Evolutionary conservation across 2,888 invertebrate species (phyloP), one percentile per base, ranked within the genome.

Genomic region (Trissolcus japonicus): DNA sequence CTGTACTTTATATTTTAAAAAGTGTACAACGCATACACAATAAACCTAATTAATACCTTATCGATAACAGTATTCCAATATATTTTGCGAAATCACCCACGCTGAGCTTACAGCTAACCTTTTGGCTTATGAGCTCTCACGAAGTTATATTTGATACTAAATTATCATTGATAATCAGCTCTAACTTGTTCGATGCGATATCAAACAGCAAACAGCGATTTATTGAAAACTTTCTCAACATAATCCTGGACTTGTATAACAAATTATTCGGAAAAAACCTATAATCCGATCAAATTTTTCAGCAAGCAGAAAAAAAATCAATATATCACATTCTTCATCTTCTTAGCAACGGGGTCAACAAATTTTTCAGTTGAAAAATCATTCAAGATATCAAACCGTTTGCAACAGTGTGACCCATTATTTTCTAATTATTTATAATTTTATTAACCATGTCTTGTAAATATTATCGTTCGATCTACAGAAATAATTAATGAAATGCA

Each of bases 41-140:
- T 43, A 35, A 21, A 41, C 57, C 21, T 66, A 66, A 66, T 66
- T 66, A 66, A 57, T 46, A 16, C 56, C 51, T 21, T 57, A 66
- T 66, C 66, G 66, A 66, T 66, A 56, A 51, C 11, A 16, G 51
- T 25, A 66, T 21, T 25, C 40, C 41, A 57, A 66, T 51, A 66
- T 51, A 66, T 66, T 66, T 66, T 66, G 21, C 41, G 48, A 17
- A 41, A 25, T 57, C 50, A 66, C 66, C 21, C 51, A 21, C 51
- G 7, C 46, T 16, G 25, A n/a, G 35, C 48, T n/a, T 41, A 46
- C 14, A n/a, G 35, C 48, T n/a, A 54, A 46, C 40, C 40, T 66
- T 66, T 57, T 41, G 50, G 50, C 56, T 56, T 60, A 50, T 56
- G 40, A 50, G 19, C 50, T 48, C 50, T 48, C 25, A n/a, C 43